Conservation (phyloP, 2,797 vertebrate species). For the Zenarchopterus dispar region DNA sequence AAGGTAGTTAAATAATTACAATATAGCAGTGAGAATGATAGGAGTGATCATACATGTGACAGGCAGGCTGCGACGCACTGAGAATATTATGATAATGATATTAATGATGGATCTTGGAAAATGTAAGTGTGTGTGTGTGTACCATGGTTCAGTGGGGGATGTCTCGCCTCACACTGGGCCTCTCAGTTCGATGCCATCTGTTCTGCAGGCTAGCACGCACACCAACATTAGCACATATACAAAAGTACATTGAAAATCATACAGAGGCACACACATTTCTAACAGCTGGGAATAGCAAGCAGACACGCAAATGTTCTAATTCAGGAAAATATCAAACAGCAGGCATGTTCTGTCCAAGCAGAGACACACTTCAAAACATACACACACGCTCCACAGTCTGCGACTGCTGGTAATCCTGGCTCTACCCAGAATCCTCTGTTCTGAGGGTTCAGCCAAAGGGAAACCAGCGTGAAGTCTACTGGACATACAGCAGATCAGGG, state of each 20-base stretch:
- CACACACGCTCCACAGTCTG: constrained; percentile 5
- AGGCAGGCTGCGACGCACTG: constrained; percentile 67
- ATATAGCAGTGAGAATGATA: constrained; percentile 68
- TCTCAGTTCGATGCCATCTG: constrained; percentile 82
- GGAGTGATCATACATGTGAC: constrained; percentile 72
- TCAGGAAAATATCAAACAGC: constrained; percentile 23
- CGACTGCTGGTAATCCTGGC: constrained; percentile 63
- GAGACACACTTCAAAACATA: constrained; percentile 5
- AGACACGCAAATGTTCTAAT: constrained; percentile 5
- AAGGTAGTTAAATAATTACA: constrained; percentile 67
- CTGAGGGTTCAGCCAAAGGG: constrained; percentile 77
- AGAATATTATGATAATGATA: constrained; percentile 79
- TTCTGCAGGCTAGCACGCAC: constrained; percentile 52
- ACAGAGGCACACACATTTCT: neutral
- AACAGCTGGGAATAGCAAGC: constrained; percentile 2
- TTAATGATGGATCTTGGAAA: constrained; percentile 75
- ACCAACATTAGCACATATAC: constrained; percentile 11
- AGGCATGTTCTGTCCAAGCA: constrained; percentile 4
- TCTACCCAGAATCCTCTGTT: constrained; percentile 71
- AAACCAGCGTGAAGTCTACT: constrained; percentile 67
- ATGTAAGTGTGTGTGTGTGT: constrained; percentile 62
- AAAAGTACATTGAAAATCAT: constrained; percentile 5
- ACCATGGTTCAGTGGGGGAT: constrained; percentile 69
- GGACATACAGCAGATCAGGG: constrained; percentile 57
- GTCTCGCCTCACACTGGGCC: constrained; percentile 77